Evolutionary conservation across 2,888 invertebrate species (phyloP).

Genomic region (Sceliomorpha sp.): DNA sequence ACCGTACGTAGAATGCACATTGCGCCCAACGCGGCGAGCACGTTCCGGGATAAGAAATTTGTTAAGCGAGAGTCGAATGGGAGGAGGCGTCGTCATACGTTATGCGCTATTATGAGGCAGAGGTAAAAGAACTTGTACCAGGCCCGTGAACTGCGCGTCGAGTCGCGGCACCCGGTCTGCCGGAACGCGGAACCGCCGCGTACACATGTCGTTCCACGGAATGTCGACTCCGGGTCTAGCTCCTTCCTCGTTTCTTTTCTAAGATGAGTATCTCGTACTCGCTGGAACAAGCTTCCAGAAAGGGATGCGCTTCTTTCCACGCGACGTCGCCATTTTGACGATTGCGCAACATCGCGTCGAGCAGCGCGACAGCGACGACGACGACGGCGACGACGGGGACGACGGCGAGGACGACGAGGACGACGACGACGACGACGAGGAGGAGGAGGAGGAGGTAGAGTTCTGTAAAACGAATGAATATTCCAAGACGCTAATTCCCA

Average conservation of each 20-base stretch:
- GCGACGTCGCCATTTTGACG: no score
- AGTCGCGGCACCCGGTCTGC: constrained; percentile 53
- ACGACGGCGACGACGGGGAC: no score
- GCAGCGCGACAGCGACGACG: no score
- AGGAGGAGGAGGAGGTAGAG: no score
- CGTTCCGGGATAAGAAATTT: constrained; percentile 47
- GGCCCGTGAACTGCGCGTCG: constrained; percentile 36
- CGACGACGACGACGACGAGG: no score
- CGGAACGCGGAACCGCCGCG: constrained; percentile 74
- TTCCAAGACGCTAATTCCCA: constrained; percentile 49
- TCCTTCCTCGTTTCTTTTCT: constrained; percentile 61
- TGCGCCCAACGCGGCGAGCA: constrained; percentile 21
- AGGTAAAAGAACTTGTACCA: constrained; percentile 54
- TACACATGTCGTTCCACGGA: constrained; percentile 73
- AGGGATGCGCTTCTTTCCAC: constrained; percentile 12
- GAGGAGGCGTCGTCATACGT: constrained; percentile 45
- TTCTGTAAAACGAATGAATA: constrained; percentile 54
- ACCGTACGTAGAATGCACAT: not conserved
- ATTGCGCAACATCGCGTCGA: no score
- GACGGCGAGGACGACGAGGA: no score
- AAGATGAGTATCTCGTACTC: constrained; percentile 37
- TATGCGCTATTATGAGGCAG: constrained; percentile 49
- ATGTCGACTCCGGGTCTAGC: constrained; percentile 59
- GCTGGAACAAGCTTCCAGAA: constrained; percentile 38
- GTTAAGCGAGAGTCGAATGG: constrained; percentile 50